Base-by-base conservation (phyloP, 2,888 invertebrate species). In the Boloria selene region DNA sequence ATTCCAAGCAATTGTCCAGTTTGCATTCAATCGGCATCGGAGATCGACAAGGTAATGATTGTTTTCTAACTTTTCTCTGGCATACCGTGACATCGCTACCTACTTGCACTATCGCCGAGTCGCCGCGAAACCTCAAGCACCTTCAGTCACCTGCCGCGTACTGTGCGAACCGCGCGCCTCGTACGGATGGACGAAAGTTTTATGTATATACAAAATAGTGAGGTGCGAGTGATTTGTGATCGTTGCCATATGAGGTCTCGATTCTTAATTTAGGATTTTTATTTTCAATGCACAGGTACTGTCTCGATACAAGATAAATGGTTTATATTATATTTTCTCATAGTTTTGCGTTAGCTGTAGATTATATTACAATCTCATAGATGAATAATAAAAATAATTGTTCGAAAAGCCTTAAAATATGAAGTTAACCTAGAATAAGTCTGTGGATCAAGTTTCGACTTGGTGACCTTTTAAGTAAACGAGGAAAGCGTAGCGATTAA, bases 31-130 rank as follows among this genome's bases (percentile, higher is more conserved):
- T 70, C 65, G 73, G 79, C 80, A 78, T 75, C 80, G 76, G 77
- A 79, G 76, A 75, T 77, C 70, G 73, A 79, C 77, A 79, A 73
- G 74, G 81, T 76, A 79, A 79, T 65, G 77, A 80, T 80, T 77
- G 83, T 84, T 88, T 85, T 86, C 85, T 86, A 84, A 79, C 61
- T 85, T 87, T 87, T 88, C 86, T 84, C 87, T 84, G 80, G 77
- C 78, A 76, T 79, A 73, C 77, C 77, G 79, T 86, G 87, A 84
- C 87, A 85, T 85, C 74, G 83, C 85, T 82, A 79, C 85, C 85
- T 84, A 85, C 82, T 86, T 83, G 76, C 22, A 52, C 58, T 22
- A 52, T 52, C 53, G 59, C 17, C 42, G 51, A n/a, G 51, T 63
- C 50, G 65, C 68, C 49, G 69, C 63, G 53, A 68, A 68, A 61